Base-by-base conservation (phyloP, 1,140 invertebrate genomes). In the Wiebesia pumilae region DNA sequence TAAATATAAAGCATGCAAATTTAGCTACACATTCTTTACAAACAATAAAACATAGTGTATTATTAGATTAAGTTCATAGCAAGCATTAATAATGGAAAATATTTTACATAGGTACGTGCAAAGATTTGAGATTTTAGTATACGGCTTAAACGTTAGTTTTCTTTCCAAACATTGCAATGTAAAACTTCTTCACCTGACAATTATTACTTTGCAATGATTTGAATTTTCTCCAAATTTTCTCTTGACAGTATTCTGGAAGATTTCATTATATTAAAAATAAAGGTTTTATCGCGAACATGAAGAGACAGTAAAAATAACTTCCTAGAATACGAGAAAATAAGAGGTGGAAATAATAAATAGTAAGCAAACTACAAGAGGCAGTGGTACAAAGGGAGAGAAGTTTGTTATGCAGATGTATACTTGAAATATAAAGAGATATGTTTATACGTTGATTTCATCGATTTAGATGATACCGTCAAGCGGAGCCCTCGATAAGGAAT, bases 21-120 rank as follows among this genome's bases (percentile, higher is more conserved):
- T 71, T 38, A 77, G 80, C 62, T 83, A 87, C 81, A 87, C 81
- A 87, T 83, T 80, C 73, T 54, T 81, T 43, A 67, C 40, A 73
- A 40, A 77, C 79, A 82, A 47, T 81, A 47, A 85, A 75, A 71
- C 58, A 79, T 21, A 67, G 47, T 51, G 16, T 58, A 33, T 21
- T 24, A 81, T 73, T 40, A 71, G 73, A 38, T 10, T 62, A 47
- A 75, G 62, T 12, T 77, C 9, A 35, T 30, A 77, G 47, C 54
- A 86, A 86, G 84, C 79, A 35, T 75, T 86, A 65, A 62, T 51
- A 77, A 81, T 43, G 33, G 24, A 85, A 73, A 35, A 51, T 54
- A 69, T 81, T 67, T 81, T 69, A 35, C 3, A 30, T 30, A 81
- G 27, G 27, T 69, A 69, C 81, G 47, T 83, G 81, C 81, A 83